These are phyloP conservation scores for Acanthoscelides obtectus DNA, from an alignment of 2,888 invertebrate genomes.

Conservation along the genomic window DNA sequence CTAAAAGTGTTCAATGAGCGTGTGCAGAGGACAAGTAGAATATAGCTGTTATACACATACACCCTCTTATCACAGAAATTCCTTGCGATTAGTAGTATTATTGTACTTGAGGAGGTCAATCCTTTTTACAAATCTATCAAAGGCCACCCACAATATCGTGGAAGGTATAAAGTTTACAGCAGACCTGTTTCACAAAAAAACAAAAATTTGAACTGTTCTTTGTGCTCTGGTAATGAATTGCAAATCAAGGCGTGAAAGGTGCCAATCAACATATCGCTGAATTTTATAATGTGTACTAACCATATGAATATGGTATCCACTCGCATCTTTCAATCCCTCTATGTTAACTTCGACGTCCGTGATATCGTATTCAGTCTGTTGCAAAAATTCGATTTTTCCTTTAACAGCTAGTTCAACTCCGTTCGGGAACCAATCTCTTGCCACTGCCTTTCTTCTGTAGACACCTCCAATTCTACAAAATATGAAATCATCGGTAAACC, in stretches of 20 bases:
- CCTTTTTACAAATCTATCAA: too few relatives aligned
- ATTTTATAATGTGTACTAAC: conserved; percentile 47
- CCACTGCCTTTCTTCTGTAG: conserved; percentile 77
- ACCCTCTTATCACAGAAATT: too few relatives aligned
- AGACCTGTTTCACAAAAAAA: too few relatives aligned
- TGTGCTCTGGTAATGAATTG: not conserved
- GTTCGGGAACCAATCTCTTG: conserved; percentile 84
- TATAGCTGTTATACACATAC: too few relatives aligned
- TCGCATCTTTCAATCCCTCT: conserved; percentile 63
- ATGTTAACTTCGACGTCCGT: conserved; percentile 74
- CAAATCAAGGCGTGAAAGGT: not conserved
- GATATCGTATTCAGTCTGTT: conserved; percentile 81
- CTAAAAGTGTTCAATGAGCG: too few relatives aligned
- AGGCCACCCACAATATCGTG: too few relatives aligned
- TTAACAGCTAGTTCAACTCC: conserved; percentile 59
- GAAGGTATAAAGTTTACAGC: too few relatives aligned
- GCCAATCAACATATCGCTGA: conserved; percentile 3
- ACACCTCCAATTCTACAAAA: conserved; percentile 63
- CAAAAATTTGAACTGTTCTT: too few relatives aligned
- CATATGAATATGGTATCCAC: conserved; percentile 78
- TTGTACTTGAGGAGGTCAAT: too few relatives aligned
- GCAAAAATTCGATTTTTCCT: conserved; percentile 77
- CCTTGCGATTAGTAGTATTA: too few relatives aligned
- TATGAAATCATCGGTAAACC: not conserved
- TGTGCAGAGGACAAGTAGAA: not conserved